phyloP scores from a whole-genome alignment of 2,797 vertebrate genomes.

The Buceros bicornis region DNA sequence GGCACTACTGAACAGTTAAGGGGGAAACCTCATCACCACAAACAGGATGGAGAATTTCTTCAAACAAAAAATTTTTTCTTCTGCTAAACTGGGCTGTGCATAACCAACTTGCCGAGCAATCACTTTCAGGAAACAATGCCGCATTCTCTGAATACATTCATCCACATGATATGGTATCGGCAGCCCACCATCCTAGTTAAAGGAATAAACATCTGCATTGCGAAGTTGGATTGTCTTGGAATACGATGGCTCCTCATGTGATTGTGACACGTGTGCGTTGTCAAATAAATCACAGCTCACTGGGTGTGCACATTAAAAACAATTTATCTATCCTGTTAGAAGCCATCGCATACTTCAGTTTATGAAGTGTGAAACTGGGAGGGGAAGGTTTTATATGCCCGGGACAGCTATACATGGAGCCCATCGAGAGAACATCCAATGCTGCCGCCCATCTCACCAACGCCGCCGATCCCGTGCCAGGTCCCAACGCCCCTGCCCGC shows the following conservation, averaged over 20 bases:
- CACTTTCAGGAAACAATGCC: not conserved
- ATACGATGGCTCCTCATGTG: not conserved
- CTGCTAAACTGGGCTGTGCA: not conserved
- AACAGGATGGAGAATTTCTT: not conserved
- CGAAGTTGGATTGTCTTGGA: not conserved
- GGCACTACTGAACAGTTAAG: not conserved
- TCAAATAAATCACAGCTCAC: conserved; percentile 35
- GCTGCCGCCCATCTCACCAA: not conserved
- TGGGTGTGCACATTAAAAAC: not conserved
- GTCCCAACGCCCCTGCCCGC: not conserved
- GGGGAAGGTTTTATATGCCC: not conserved
- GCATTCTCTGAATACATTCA: not conserved
- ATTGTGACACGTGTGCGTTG: not conserved
- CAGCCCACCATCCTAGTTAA: not conserved
- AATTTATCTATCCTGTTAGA: not conserved
- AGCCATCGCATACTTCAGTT: not conserved
- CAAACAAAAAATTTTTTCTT: not conserved
- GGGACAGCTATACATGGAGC: not conserved
- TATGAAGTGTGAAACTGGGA: conserved; percentile 13
- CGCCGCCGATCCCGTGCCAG: not conserved
- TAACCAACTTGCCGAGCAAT: rapidly evolving
- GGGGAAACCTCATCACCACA: rapidly evolving
- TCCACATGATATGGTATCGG: not conserved
- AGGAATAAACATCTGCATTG: conserved; percentile 2
- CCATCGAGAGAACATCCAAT: not conserved